Percentiles rank a stretch among this genome's conserved stretches.
phyloP scores from a whole-genome alignment of 2,888 invertebrate genomes.

The Ctena decussata region DNA sequence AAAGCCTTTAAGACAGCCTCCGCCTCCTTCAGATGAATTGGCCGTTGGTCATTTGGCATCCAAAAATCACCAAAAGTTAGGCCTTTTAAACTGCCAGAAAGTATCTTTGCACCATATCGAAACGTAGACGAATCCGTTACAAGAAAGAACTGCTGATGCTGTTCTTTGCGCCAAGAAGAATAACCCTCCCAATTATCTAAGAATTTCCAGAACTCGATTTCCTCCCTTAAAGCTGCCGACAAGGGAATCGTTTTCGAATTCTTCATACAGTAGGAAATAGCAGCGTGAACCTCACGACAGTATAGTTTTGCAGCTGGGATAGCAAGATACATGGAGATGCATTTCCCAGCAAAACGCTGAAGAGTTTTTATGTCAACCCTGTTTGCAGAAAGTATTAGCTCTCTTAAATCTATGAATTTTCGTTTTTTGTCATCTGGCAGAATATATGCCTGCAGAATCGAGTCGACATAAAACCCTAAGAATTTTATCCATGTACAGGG shows the following conservation, averaged over 20 bases:
- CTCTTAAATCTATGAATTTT: slow-evolving; percentile 29
- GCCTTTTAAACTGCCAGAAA: background rate
- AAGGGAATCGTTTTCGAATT: slow-evolving; percentile 25
- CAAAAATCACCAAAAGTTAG: slow-evolving; percentile 34
- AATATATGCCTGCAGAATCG: background rate
- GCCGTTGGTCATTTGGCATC: slow-evolving; percentile 1
- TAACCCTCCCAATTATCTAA: slow-evolving; percentile 34
- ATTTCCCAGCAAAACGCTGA: slow-evolving; percentile 42
- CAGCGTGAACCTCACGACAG: slow-evolving; percentile 37
- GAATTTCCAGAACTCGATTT: slow-evolving; percentile 31
- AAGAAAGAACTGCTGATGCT: slow-evolving; percentile 35
- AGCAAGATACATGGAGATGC: slow-evolving; percentile 34
- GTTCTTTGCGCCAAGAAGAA: slow-evolving; percentile 36
- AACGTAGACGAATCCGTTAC: slow-evolving; percentile 33
- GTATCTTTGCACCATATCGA: slow-evolving; percentile 12
- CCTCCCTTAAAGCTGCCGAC: slow-evolving; percentile 27
- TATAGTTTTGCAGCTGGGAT: slow-evolving; percentile 35
- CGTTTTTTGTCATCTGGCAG: slow-evolving; percentile 26
- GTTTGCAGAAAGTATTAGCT: slow-evolving; percentile 17
- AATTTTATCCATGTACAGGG: slow-evolving; percentile 24
- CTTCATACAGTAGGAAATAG: slow-evolving; percentile 25
- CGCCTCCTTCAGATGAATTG: slow-evolving; percentile 50
- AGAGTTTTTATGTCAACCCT: slow-evolving; percentile 26
- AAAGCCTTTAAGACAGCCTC: slow-evolving; percentile 18
- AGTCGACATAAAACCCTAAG: slow-evolving; percentile 36